Base-by-base conservation (phyloP, 2,888 invertebrate genomes). In the Spialia ferax region DNA sequence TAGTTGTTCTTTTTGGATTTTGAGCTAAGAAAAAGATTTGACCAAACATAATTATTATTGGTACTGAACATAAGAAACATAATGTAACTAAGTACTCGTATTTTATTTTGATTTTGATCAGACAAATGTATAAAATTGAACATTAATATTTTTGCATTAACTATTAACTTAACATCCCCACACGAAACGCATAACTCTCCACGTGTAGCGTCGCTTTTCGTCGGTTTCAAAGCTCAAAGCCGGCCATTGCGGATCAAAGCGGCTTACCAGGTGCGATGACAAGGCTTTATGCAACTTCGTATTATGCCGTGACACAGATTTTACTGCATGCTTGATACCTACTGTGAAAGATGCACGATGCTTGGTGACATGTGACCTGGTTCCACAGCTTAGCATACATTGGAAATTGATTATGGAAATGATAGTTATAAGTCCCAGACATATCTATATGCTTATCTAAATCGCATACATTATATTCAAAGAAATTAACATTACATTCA, bases 291-390 rank as follows among this genome's bases (percentile, higher is more conserved):
- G 64, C 56, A 64, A 64, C 56, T 56, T 29, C 32, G 42, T 54
- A 60, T 66, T 66, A 66, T 60, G 20, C 66, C 42, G 52, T 54
- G 66, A 52, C 66, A 66, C 42, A 60, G 32, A 66, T 66, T 42
- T 66, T 54, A 59, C 15, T 42, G 38, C 45, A 45, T 45, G 54
- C 66, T 54, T 60, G 42, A 66, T 38, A 50, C n/a, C n/a, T n/a
- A n/a, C 50, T 65, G 59, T 48, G 38, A 32, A 26, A 29, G 29
- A 29, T 26, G 52, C 22, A 22, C 45, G 61, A 62, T 50, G 50
- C 32, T 50, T 50, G 50, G 7, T 11, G 50, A 32, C 32, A n/a
- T 55, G 29, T 63, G 66, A 54, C 60, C 52, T 56, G 42, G 45
- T 29, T 63, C 3, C 22, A 22, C 52, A 42, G 54, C 23, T 42